phyloP scores from a whole-genome alignment of 2,888 invertebrate species.

The Diarsia dahlii region DNA sequence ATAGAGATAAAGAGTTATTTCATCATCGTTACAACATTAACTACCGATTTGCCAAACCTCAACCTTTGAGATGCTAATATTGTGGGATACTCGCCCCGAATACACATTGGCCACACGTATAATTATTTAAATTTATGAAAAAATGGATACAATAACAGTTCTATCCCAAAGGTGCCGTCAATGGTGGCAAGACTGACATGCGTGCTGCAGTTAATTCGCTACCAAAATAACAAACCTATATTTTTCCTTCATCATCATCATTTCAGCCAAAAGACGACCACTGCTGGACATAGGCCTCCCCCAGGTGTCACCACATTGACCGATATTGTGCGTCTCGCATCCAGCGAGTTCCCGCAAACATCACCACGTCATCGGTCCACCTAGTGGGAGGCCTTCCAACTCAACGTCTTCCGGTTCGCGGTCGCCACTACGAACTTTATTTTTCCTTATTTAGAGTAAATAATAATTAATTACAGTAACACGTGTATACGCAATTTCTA shows the following conservation, averaged over 20 bases:
- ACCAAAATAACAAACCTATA: not conserved
- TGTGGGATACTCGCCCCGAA: not conserved
- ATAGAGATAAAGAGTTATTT: not conserved
- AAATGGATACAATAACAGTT: not conserved
- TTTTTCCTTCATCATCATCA: not conserved
- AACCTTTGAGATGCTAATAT: not conserved
- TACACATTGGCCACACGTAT: not conserved
- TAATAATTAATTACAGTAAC: not conserved
- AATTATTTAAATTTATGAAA: not conserved
- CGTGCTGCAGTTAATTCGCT: not conserved
- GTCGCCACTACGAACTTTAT: not conserved
- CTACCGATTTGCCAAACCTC: not conserved
- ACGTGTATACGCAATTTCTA: conserved; percentile 7
- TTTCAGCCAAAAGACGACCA: no score
- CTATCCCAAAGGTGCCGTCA: not conserved
- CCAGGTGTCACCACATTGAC: no score
- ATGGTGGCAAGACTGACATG: not conserved
- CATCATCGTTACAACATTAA: not conserved
- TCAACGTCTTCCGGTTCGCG: no score
- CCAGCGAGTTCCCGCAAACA: no score
- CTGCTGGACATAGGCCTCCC: no score
- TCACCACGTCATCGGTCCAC: no score
- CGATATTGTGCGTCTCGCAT: no score
- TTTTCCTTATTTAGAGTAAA: conserved; percentile 4
- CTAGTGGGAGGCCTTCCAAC: no score